Base-by-base conservation (phyloP, 2,888 invertebrate species). In the Acleris cristana region DNA sequence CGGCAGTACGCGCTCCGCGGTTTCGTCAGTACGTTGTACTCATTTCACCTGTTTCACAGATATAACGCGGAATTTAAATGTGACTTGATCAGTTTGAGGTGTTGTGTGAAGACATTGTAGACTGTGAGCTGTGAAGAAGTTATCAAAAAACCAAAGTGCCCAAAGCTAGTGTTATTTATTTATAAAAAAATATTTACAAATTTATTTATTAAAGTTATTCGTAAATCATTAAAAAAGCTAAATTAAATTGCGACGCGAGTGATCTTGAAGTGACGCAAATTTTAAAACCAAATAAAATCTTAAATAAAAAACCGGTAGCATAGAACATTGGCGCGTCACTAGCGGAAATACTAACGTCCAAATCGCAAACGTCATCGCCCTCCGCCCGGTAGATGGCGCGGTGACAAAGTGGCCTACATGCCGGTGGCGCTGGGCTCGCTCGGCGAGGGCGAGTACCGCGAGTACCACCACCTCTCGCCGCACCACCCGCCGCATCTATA, bases 341-440 rank as follows among this genome's bases (percentile, higher is more conserved):
- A 73, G 70, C 57, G 21, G 1, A n/a, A 34, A 34, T 34, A 55
- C 21, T 40, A 44, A 23, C 44, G 56, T 19, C 19, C 7, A 26
- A 26, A 14, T 52, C 23, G 26, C 44, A 64, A 61, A 61, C 55
- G 60, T 57, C 52, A 53, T 12, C 70, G 69, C 59, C 64, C 68
- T 70, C 65, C 71, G 69, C 75, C 71, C 75, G 79, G 73, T 78
- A 88, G 90, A 93, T 94, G 94, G 86, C 88, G 87, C 93, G 94
- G 94, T 94, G 94, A 94, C 94, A 94, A 92, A 80, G 94, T 94
- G 94, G 94, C 94, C 89, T 94, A 93, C 92, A 94, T 94, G 94
- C 94, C 91, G 76, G 94, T 94, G 89, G 94, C 93, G 91, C 93
- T 94, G 94, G 94, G 94, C 93, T 94, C 93, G 92, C 92, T 94